A percentile compares a stretch with the other conserved stretches of the same genome.
Evolutionary conservation across 2,113 vertebrate genomes (phyloP).

Genomic region (Rhinopithecus roxellana): DNA sequence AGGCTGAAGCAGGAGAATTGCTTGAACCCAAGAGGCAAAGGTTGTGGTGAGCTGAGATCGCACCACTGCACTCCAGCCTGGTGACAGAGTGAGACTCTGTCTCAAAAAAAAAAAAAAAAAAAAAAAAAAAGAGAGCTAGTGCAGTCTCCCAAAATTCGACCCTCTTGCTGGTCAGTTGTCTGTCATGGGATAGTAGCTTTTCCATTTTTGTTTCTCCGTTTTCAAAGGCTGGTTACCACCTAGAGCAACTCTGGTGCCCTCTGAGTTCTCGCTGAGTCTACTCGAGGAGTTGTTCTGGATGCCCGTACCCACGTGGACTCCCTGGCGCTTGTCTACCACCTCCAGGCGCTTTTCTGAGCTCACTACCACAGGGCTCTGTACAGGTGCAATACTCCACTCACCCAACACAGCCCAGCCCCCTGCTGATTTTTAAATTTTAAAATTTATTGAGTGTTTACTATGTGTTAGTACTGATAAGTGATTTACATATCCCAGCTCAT

Average conservation of each 20-base stretch:
- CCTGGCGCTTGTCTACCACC: no score
- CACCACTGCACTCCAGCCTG: no score
- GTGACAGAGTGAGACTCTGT: no score
- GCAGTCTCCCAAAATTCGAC: slow-evolving; percentile 95
- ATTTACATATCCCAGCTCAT: not conserved
- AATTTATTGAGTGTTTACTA: not conserved
- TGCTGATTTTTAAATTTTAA: not conserved
- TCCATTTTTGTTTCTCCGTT: slow-evolving; percentile 96
- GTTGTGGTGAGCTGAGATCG: no score
- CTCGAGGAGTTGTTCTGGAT: no score
- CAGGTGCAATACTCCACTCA: not conserved
- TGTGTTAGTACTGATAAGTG: not conserved
- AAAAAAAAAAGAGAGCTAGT: slow-evolving; percentile 76
- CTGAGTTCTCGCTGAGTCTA: not conserved
- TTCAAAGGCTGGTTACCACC: slow-evolving; percentile 94
- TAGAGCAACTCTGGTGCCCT: slow-evolving; percentile 85
- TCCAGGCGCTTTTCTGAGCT: not conserved
- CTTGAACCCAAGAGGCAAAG: no score
- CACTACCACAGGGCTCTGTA: not conserved
- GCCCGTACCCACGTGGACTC: not conserved
- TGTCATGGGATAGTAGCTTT: slow-evolving; percentile 96
- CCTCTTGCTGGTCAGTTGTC: slow-evolving; percentile 93
- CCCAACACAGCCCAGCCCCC: not conserved
- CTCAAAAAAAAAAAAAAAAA: no score
- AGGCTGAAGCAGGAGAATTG: no score